These are phyloP conservation scores for Trichonephila clavata DNA, from an alignment of 1,140 invertebrate genomes.

Conservation along the genomic window DNA sequence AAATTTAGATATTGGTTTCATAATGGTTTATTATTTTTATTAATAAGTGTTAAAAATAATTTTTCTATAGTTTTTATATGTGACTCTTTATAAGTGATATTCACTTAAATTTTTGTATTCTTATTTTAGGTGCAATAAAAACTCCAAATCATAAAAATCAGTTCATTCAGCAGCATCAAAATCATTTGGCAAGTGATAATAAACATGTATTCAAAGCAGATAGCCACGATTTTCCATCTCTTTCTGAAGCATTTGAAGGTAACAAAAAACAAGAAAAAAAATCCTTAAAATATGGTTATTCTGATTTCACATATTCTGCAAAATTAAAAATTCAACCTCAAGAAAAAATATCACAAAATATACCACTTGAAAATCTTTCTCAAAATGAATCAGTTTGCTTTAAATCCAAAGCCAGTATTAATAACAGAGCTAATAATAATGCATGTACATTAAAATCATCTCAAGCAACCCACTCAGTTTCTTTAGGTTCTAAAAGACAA, in stretches of 20 bases:
- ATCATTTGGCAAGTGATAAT: not conserved
- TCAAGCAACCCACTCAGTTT: not conserved
- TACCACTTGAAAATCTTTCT: not conserved
- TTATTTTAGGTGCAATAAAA: not conserved
- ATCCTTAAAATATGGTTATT: not conserved
- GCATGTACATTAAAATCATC: not conserved
- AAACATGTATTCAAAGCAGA: not conserved
- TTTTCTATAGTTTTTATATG: no score
- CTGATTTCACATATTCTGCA: not conserved
- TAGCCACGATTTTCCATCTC: slow-evolving; percentile 24
- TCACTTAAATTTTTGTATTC: not conserved
- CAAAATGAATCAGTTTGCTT: not conserved
- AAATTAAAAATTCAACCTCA: not conserved
- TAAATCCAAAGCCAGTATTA: not conserved
- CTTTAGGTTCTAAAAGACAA: not conserved
- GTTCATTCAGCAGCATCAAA: not conserved
- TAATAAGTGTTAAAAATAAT: no score
- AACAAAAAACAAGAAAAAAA: not conserved
- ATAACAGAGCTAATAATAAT: not conserved
- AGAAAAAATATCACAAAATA: not conserved
- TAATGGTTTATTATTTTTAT: no score
- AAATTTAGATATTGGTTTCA: no score
- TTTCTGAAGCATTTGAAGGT: not conserved
- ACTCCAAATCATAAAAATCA: not conserved
- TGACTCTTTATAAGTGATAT: no score